A percentile compares a stretch with the other conserved stretches of the same genome.
phyloP scores from a whole-genome alignment of 2,888 invertebrate species.

The Autographa gamma region DNA sequence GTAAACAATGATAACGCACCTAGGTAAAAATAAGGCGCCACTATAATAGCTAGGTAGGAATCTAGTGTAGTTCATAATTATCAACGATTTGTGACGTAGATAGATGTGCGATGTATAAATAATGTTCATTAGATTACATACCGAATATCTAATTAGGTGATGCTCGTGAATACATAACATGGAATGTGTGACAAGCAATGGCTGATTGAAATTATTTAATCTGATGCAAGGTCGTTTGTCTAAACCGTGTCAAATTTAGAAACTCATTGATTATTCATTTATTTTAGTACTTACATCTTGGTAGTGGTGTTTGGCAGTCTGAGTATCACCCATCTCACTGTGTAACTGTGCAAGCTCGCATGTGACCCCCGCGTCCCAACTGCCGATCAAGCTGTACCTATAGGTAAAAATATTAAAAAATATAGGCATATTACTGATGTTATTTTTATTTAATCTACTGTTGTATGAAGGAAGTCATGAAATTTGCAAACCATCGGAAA shows the following conservation, averaged over 20 bases:
- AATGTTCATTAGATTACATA: slow-evolving; percentile 1
- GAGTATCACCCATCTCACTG: slow-evolving; percentile 96
- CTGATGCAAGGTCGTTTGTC: slow-evolving; percentile 19
- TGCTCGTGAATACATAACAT: slow-evolving; percentile 9
- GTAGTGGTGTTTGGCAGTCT: slow-evolving; percentile 84
- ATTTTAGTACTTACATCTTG: slow-evolving; percentile 75
- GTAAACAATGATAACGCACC: slow-evolving; percentile 7
- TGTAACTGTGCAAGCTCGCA: slow-evolving; percentile 97
- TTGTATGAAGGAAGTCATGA: too few relatives aligned
- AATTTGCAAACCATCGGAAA: too few relatives aligned
- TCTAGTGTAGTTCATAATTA: neutral
- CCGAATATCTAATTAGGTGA: slow-evolving; percentile 1
- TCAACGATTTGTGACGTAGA: slow-evolving; percentile 3
- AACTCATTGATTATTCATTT: too few relatives aligned
- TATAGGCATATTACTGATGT: neutral
- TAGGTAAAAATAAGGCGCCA: neutral
- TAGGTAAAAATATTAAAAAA: neutral
- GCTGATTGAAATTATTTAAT: neutral
- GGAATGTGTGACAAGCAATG: neutral
- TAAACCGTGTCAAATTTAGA: too few relatives aligned
- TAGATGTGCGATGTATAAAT: neutral
- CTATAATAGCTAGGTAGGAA: neutral
- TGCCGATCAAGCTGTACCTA: slow-evolving; percentile 90
- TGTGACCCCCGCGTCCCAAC: slow-evolving; percentile 94
- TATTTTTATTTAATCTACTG: too few relatives aligned